Base-by-base conservation (phyloP, 1,140 invertebrate genomes). In the Pollicipes pollicipes region DNA sequence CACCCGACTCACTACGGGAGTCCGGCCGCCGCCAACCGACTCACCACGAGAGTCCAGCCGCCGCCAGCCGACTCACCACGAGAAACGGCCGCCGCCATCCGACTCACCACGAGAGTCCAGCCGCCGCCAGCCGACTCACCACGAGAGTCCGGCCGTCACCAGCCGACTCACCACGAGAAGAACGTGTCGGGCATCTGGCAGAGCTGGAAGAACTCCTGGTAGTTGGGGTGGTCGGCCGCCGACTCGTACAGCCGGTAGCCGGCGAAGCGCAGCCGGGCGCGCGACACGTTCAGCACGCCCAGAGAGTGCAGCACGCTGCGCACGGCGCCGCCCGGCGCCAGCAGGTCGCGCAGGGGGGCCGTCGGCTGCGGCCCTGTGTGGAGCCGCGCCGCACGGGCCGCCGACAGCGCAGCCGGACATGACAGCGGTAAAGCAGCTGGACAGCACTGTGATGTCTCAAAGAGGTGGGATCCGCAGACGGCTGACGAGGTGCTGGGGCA, bases 181-280 rank as follows among this genome's bases (percentile, higher is more conserved):
- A 74, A 73, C 17, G 76, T 76, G 69, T 76, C 76, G 21, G 73
- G 73, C 32, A 74, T 66, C 3, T 71, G 64, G 70, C 71, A 74
- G 26, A 72, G 70, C 72, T 58, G 27, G 45, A 32, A 71, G 35
- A 72, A 69, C 58, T 72, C 29, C 21, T 32, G 0, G 4, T 27
- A 67, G n/a, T 58, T 6, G 30, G 37, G 27, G 16, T 29, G 66
- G 21, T 66, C 71, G 63, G 37, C 37, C 28, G 30, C 69, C 30
- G 35, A 35, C 58, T 63, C 71, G 70, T 72, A 72, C 67, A 72
- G 45, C 35, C 32, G 35, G 45, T 69, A 72, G 37, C 71, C 71
- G 29, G 68, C 45, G 6, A 24, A 10, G 2, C 45, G 45, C 45
- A 58, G 45, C 2, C 45, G 45, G 45, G 45, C 6, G 45, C 45